Evolutionary conservation across 2,888 invertebrate genomes (phyloP), one percentile per base, ranked within the genome.

Genomic region (Antheraea yamamai): DNA sequence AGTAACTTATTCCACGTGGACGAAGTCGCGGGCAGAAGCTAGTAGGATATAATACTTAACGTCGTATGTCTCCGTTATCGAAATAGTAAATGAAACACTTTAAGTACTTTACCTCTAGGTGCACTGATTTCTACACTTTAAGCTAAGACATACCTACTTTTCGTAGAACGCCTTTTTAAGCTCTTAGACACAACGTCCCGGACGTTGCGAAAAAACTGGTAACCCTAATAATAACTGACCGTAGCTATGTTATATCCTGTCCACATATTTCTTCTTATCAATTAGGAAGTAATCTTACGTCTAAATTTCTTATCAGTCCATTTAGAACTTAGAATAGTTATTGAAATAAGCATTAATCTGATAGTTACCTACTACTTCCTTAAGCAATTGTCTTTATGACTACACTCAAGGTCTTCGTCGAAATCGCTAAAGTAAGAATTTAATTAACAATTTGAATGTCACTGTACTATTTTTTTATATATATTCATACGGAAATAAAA

Each of bases 281-380:
- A 61, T 72, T 71, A 71, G 74, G 74, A 75, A 75, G 58, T 68
- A 20, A 66, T 55, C 51, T 75, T 72, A 74, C 76, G 76, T 75
- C 76, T 75, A 79, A 81, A 80, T 78, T 78, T 82, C 84, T 82
- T 83, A 84, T 81, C 72, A 73, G 66, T 78, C 76, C n/a, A 74
- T 73, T 70, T 39, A 16, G 39, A n/a, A 20, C 20, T 70, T 70
- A 39, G 8, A 70, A 39, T 70, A n/a, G 70, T 39, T 39, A 70
- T 70, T 39, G 70, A 70, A 83, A 83, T 83, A 81, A 81, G 82
- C 80, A 14, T 12, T 82, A 79, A 80, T 83, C 81, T 79, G 74
- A 80, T 76, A 70, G 74, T 79, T 78, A 77, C 66, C 76, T 78
- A 83, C 76, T 78, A 83, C 84, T 87, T 87, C 87, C 85, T 83